These are phyloP conservation scores for Nematostella vectensis DNA, from an alignment of 92 coral and sea anemone species.

Conservation along the genomic window DNA sequence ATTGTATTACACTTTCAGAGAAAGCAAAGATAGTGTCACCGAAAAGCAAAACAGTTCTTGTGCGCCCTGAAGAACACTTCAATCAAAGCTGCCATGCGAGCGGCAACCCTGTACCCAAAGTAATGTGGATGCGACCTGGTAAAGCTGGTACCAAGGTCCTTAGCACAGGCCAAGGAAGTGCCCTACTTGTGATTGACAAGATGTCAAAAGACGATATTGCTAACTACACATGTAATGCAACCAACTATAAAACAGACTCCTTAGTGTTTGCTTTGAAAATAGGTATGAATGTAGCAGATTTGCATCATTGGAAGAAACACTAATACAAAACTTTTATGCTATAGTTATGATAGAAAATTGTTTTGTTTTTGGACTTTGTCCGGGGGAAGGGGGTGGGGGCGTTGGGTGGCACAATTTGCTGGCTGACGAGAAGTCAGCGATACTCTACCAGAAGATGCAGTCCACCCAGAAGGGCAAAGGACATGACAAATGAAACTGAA, in stretches of 20 bases:
- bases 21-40: neutral
- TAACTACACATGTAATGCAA: constrained; percentile 51
- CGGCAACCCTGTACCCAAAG: constrained; percentile 63
- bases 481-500: no score
- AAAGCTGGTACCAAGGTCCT: constrained; percentile 1
- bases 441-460: no score
- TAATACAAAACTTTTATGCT: no score
- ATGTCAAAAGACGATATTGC: constrained; percentile 36
- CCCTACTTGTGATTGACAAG: constrained; percentile 14
- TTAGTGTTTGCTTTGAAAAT: neutral
- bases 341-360: no score
- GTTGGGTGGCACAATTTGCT: no score
- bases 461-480: no score
- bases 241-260: constrained; percentile 24
- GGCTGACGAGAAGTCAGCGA: no score
- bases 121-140: constrained; percentile 28
- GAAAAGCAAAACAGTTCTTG: neutral
- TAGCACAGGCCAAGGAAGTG: constrained; percentile 9
- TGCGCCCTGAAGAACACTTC: constrained; percentile 7
- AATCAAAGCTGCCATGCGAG: constrained; percentile 50
- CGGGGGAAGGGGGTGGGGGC: no score
- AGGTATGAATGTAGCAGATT: constrained; percentile 3
- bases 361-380: no score
- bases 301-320: no score
- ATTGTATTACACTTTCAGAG: constrained; percentile 1